A percentile compares a stretch with the other conserved stretches of the same genome.
These are phyloP conservation scores for Oreochromis niloticus DNA, from an alignment of 2,113 vertebrate species.

Conservation along the genomic window DNA sequence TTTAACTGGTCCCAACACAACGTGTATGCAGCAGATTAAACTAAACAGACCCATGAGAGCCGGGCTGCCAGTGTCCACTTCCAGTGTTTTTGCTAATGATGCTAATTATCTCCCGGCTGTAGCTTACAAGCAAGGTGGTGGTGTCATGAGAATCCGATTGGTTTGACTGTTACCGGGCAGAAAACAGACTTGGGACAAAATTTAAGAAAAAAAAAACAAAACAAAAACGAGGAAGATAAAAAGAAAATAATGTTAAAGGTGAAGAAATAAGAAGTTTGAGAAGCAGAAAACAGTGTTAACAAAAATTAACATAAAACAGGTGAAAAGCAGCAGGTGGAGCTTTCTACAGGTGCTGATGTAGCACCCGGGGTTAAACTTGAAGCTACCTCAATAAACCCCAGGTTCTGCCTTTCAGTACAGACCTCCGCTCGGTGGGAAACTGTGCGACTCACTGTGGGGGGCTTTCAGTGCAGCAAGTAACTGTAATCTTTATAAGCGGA, in stretches of 20 bases:
- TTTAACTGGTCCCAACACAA: neutral
- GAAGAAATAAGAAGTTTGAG: neutral
- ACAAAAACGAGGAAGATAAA: no score
- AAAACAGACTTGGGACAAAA: neutral
- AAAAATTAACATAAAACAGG: conserved; percentile 41
- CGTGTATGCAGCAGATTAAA: neutral
- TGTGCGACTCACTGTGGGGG: neutral
- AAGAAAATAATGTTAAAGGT: neutral
- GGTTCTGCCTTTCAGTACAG: neutral
- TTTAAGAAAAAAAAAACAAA: neutral
- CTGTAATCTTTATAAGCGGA: neutral
- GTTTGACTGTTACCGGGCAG: neutral
- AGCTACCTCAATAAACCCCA: neutral
- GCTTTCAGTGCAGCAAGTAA: neutral
- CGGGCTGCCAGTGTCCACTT: neutral
- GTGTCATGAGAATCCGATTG: neutral
- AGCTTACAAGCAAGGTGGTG: neutral
- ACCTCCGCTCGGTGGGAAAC: neutral
- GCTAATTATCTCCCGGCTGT: neutral
- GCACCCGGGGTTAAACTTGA: neutral
- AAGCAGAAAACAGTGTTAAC: neutral
- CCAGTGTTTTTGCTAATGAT: neutral
- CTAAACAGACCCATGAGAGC: neutral
- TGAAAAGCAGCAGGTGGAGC: neutral
- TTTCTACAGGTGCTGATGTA: neutral